Conservation (phyloP, 2,113 vertebrate genomes). For the Bujurquina vittata region DNA sequence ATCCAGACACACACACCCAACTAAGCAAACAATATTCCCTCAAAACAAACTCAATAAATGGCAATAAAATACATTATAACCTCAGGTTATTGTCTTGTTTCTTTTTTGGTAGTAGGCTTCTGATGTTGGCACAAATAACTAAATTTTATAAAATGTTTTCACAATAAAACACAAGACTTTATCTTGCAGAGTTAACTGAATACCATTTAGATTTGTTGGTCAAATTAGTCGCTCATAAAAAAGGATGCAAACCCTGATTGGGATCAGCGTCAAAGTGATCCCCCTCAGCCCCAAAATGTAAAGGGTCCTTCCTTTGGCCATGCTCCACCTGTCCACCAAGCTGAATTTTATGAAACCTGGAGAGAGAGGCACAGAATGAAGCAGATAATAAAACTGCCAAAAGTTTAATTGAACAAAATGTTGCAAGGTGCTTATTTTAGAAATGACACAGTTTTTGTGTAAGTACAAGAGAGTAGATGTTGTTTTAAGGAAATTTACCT, state of each 20-base stretch:
- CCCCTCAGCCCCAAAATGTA: not conserved
- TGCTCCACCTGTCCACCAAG: not conserved
- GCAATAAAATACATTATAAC: not conserved
- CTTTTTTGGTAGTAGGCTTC: not conserved
- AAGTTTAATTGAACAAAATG: not conserved
- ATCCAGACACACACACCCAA: slow-evolving; percentile 32
- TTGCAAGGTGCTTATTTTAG: not conserved
- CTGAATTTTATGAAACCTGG: not conserved
- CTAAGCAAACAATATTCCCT: slow-evolving; percentile 42
- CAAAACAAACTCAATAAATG: slow-evolving; percentile 26
- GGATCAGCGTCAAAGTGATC: not conserved
- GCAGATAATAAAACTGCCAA: not conserved
- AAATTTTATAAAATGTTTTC: not conserved
- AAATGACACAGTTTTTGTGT: too few species aligned
- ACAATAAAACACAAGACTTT: not conserved
- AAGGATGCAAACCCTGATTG: not conserved
- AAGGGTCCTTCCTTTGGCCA: not conserved
- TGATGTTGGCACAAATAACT: not conserved
- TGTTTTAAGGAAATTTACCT: not conserved
- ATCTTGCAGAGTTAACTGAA: not conserved
- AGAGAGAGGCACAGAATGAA: not conserved
- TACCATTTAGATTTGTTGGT: not conserved
- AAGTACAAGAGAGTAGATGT: too few species aligned
- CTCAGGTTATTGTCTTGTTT: not conserved
- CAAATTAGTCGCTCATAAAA: not conserved